Base-by-base conservation (phyloP, 1,140 invertebrate species). In the Aricia agestis region DNA sequence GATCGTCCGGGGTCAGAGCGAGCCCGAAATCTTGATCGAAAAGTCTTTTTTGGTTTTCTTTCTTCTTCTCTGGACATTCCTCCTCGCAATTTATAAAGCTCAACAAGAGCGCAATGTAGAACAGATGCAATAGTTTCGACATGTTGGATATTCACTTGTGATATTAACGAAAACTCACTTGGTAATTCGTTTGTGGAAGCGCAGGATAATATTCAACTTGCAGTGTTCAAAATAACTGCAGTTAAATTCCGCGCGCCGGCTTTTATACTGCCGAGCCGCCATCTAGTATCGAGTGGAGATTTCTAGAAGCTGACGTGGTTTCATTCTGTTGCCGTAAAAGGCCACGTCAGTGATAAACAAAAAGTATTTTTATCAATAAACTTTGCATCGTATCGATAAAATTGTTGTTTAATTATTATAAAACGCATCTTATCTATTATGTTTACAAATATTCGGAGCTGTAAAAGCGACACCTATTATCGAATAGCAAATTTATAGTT, bases 21-120 rank as follows among this genome's bases (percentile, higher is more conserved):
- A 89, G 66, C 2, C 86, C 85, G 71, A 89, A 89, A 19, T 82
- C 76, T 67, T 89, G 84, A 59, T 89, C 83, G 7, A 80, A 61
- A 7, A 89, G 74, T 15, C 73, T 73, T 66, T 76, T 81, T 69
- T 36, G 36, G 36, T 74, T 25, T 25, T 25, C 25, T 25, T 25
- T 13, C 68, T 66, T 65, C 36, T 72, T 76, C 69, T 75, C 32
- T 69, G 63, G 45, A 68, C 82, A 83, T 74, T 79, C 73, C 74
- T 83, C 80, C 18, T 84, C 82, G 32, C 76, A 75, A 1, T 72
- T 71, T n/a, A 69, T 76, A 32, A 65, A 72, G 18, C 58, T 69
- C 9, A 82, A 15, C n/a, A 74, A 70, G 52, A 78, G 68, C 1
- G 72, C 58, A 10, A 70, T 61, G 72, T 66, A 74, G 52, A 76